phyloP scores from a whole-genome alignment of 2,113 vertebrate genomes.

The Bufo bufo region DNA sequence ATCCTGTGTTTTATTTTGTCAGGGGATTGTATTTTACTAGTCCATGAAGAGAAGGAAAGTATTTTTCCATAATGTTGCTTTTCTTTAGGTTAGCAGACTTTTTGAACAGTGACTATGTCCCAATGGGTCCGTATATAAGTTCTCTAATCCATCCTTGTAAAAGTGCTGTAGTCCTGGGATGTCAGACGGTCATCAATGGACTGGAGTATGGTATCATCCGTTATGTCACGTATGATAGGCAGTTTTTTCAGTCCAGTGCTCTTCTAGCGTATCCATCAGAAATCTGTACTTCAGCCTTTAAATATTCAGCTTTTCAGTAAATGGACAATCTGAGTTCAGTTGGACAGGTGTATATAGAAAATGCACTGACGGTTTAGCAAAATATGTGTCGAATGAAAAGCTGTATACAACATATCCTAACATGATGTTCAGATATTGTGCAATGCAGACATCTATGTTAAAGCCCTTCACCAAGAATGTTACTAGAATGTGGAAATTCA shows the following conservation, averaged over 20 bases:
- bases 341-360: background rate
- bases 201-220: background rate
- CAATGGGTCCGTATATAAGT: background rate
- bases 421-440: background rate
- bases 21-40: background rate
- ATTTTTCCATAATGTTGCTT: background rate
- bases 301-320: background rate
- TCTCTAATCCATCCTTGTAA: background rate
- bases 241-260: background rate
- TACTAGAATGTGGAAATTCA: background rate
- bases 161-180: background rate
- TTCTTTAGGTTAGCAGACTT: background rate
- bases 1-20: slow-evolving; percentile 8
- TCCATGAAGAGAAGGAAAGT: background rate
- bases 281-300: background rate
- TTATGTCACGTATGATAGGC: background rate
- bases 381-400: background rate
- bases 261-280: background rate
- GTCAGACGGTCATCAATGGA: background rate
- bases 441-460: background rate
- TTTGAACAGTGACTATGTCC: background rate
- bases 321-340: background rate
- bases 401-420: background rate
- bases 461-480: background rate
- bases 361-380: slow-evolving; percentile 11